Conservation (phyloP, 1,140 invertebrate genomes). For the Colletes gigas region DNA sequence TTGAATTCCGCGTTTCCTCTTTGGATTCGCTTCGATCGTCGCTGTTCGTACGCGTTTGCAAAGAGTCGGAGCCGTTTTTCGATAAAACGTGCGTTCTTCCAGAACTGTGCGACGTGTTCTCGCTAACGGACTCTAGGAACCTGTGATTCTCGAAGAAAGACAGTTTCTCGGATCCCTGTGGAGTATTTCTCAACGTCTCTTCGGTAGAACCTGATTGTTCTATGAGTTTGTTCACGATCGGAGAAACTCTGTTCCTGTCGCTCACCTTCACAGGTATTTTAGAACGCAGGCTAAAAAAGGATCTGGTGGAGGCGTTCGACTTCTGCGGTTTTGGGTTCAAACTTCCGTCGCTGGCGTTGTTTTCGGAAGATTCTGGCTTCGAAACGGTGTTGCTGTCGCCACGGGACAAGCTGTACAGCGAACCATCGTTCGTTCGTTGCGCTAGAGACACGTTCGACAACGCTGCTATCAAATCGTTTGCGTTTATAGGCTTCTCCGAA, state of each 20-base stretch:
- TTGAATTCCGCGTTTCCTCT: no score
- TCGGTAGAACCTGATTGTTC: neutral
- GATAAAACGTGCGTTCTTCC: no score
- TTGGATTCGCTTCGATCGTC: neutral
- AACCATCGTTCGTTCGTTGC: neutral
- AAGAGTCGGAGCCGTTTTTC: no score
- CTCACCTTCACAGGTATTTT: constrained; percentile 36
- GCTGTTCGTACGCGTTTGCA: neutral
- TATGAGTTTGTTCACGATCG: no score
- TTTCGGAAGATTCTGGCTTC: neutral
- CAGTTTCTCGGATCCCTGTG: no score
- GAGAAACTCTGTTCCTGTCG: neutral
- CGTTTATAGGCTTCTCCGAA: constrained; percentile 37
- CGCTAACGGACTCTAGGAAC: no score
- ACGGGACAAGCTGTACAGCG: neutral
- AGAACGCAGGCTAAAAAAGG: neutral
- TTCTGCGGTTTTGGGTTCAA: neutral
- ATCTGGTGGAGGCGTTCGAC: neutral
- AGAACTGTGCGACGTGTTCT: no score
- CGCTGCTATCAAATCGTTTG: constrained; percentile 47
- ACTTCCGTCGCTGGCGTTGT: neutral
- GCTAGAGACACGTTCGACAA: constrained; percentile 54
- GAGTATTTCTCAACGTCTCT: neutral
- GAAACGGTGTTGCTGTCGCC: constrained; percentile 19
- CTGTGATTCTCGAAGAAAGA: no score